phyloP scores from a whole-genome alignment of 2,797 vertebrate genomes.

The Choloepus didactylus region DNA sequence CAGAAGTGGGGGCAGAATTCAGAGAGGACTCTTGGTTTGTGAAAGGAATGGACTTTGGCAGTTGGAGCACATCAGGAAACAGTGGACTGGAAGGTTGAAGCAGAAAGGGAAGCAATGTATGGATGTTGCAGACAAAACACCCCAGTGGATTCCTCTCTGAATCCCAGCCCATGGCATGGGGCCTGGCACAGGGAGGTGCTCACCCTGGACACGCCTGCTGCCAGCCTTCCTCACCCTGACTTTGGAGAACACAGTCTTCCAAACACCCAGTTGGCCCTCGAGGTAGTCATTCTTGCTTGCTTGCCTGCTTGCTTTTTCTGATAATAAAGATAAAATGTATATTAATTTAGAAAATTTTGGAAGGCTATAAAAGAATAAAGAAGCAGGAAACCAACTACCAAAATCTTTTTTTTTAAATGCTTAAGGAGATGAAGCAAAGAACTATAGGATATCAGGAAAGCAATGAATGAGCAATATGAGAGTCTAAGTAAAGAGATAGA shows the following conservation, averaged over 20 bases:
- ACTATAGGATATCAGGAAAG: no score
- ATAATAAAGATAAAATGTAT: neutral
- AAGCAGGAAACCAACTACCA: conserved; percentile 36
- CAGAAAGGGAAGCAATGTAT: neutral
- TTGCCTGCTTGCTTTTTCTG: neutral
- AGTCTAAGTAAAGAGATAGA: no score
- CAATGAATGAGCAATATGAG: no score
- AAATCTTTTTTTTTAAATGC: neutral
- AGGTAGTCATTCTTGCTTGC: neutral
- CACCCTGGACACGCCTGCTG: neutral
- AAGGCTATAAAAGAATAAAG: conserved; percentile 24
- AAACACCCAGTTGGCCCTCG: neutral
- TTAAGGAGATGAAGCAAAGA: no score
- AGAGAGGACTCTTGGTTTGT: neutral
- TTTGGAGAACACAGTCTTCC: neutral
- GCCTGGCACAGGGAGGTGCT: neutral
- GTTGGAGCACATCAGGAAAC: neutral
- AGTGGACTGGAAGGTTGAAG: neutral
- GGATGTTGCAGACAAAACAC: neutral
- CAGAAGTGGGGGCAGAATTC: neutral
- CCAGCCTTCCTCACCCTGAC: neutral
- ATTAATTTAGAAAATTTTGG: conserved; percentile 42
- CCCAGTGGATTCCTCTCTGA: neutral
- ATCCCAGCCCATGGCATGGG: neutral
- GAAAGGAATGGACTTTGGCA: neutral